Evolutionary conservation across 2,113 vertebrate species (phyloP), one percentile per base, ranked within the genome.

Genomic region (Cygnus atratus): DNA sequence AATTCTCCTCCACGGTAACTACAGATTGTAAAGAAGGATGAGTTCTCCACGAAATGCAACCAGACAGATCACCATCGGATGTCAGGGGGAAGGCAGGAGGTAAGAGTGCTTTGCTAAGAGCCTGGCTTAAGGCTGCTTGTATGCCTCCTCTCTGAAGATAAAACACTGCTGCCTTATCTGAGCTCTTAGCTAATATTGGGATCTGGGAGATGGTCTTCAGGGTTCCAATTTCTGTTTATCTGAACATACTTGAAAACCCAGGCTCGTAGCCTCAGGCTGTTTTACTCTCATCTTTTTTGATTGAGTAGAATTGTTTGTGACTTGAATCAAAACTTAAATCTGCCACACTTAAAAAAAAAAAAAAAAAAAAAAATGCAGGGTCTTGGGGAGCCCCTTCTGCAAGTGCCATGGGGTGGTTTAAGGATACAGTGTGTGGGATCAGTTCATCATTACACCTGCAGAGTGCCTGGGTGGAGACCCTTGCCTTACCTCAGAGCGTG

Each of bases 11-110:
- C 20, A 0, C 39, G 24, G 2, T 83, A 57, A 79, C 96, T 87
- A 4, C 96, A 99, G 99, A 99, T 99, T 2, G 99, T 98, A 61
- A 99, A 99, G 93, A 99, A 98, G 96, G 99, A 99, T 2, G 99
- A 99, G 94, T 99, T 99, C 96, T 99, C 99, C 55, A 99, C 99
- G 0, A 99, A 99, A 92, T 99, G 99, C 97, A 99, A 99, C 97
- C 99, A 99, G 98, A 99, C 99, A 0, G 99, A 99, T 97, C 98
- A 99, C 90, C 99, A 99, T 89, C 98, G 99, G 20, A 99, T 99
- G 99, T 98, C 99, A 3, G 99, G 99, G 19, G 99, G 99, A 57
- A 98, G 99, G 92, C 99, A 99, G 90, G 99, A 99, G 98, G 99
- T 99, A 92, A 95, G 97, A 82, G 33, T 54, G 15, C 44, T 78